Base-by-base conservation (phyloP, 2,888 invertebrate genomes). In the Andricus quercusramuli region DNA sequence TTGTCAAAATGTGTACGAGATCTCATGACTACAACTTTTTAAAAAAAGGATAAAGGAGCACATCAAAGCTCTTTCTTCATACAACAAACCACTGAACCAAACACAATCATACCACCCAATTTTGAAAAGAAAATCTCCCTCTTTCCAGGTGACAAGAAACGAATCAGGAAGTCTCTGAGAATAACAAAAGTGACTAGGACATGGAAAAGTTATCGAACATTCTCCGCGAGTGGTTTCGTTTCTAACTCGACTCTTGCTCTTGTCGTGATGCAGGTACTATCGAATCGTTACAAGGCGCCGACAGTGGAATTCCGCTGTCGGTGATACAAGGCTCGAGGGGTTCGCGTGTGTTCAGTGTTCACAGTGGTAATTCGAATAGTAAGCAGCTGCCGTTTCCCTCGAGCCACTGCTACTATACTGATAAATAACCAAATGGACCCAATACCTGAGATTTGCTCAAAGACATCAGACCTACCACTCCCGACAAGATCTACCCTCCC, bases 161-260 rank as follows among this genome's bases (percentile, higher is more conserved):
- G 25, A 64, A 64, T 13, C 64, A 17, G 3, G 17, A 70, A 51
- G 25, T 22, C 17, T 47, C 9, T 8, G 8, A 68, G 68, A 78
- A 80, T 84, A 83, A 82, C 82, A 79, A 80, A 77, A 83, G 56
- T 20, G 41, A 29, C 51, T 29, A 68, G 82, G 78, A 78, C 82
- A 79, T 41, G 67, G 44, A 68, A 68, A 68, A 67, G 79, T 84
- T 86, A 84, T 86, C 86, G 80, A 82, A 47, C 79, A 78, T 87
- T 87, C 80, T 79, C 79, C 77, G 77, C 79, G 82, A 83, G 79
- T 82, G 86, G 80, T 81, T 83, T 77, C 79, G 51, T 51, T 70
- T 29, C 20, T 29, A 29, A 70, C 47, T 29, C 3, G 22, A 29
- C 17, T 20, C 47, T 32, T 9, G 4, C 44, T 68, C 25, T 25